Evolutionary conservation across 2,888 invertebrate species (phyloP), one percentile per base, ranked within the genome.

Genomic region (Brachynemurus nebulosus): DNA sequence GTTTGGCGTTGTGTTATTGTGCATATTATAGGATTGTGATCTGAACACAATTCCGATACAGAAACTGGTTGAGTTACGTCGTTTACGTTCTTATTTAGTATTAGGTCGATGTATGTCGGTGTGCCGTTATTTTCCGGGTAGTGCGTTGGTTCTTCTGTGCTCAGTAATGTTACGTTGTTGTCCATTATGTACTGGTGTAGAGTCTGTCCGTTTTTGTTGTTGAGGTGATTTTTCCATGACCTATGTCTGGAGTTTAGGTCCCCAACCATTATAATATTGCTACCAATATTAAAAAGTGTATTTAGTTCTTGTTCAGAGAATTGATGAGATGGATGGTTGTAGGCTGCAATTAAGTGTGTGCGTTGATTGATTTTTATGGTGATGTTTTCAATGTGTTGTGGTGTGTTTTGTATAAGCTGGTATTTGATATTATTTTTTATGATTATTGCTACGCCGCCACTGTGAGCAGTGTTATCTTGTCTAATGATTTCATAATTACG

Each of bases 81-180:
- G 1, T 7, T 41, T 1, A 54, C 25, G 27, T 53, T 54, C 48
- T 56, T 56, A 12, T 48, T 53, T n/a, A 54, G 20, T 17, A 47
- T 51, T 43, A 55, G 48, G 35, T 55, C 52, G 45, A 55, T 52
- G 21, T 51, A 53, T 38, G 51, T 48, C 8, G 54, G 53, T 7
- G 50, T 53, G 3, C 27, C 49, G 14, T 45, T 47, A 18, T 52
- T 55, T 2, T 38, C 6, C 6, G 54, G 53, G 23, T 45, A 52
- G 16, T 52, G 47, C 7, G 54, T 56, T 11, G 51, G 53, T 42
- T 49, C 47, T n/a, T 51, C 37, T 3, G 54, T 49, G 37, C 39
- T 51, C 12, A 50, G 19, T 3, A 55, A 21, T 2, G 2, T 42
- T 21, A 46, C 51, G 25, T 52, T 53, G 33, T 46, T 51, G 12